Evolutionary conservation across 30 jellyfish, hydroid and myxozoan species (phyloP), one percentile per base, ranked within the genome.

Genomic region (Phacellophora camtschatica): DNA sequence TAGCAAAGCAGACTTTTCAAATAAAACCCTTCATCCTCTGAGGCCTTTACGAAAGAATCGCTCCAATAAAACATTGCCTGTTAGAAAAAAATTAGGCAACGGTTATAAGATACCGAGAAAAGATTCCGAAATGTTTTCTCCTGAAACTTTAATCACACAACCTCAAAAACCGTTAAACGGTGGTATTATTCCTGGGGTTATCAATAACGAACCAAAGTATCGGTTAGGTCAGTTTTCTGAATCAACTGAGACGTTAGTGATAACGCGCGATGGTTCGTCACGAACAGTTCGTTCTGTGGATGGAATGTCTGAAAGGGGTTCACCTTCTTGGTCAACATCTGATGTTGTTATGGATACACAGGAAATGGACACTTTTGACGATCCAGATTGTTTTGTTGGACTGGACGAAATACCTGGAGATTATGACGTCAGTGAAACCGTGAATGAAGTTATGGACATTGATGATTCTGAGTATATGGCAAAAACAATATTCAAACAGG

Each of bases 381-480:
- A 55, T 16, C 64, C 35, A 16, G 76, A 62, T 29, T 4, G 46
- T 5, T 23, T 3, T 62, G 76, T 25, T 23, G 61, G 28, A 16
- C n/a, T n/a, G n/a, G n/a, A n/a, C n/a, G n/a, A n/a, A n/a, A n/a
- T n/a, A n/a, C n/a, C n/a, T n/a, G n/a, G n/a, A n/a, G n/a, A n/a
- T n/a, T n/a, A n/a, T n/a, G n/a, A n/a, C n/a, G n/a, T n/a, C n/a
- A 53, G 12, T 41, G 70, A 45, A 31, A 3, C 2, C 15, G 50
- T 28, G 1, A 80, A 61, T 2, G 83, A 71, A 39, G 94, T 65
- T 1, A 88, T 88, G 97, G 97, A 88, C 42, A 54, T 88, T 27
- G 97, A 88, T 36, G 95, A 88, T 45, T 90, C 79, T 24, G 86
- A 41, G 46, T 51, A 69, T 56, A 71, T 80, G 78, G 30, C 76